A percentile compares a stretch with the other conserved stretches of the same genome.
Conservation (phyloP, 2,113 vertebrate genomes). For the Zeus faber region DNA sequence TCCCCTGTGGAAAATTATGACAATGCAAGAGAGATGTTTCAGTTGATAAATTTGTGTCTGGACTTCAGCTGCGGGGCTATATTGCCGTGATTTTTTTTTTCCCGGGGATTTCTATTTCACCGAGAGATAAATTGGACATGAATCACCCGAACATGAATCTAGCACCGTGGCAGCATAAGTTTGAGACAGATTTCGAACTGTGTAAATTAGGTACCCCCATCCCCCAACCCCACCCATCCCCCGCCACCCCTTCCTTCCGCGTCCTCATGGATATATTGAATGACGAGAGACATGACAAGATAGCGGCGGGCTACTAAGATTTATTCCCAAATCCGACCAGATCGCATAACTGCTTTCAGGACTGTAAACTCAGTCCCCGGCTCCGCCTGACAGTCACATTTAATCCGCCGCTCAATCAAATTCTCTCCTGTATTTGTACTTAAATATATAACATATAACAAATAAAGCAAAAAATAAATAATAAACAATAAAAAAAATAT, state of each 20-base stretch:
- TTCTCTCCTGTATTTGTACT: slow-evolving; percentile 46
- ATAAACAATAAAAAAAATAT: too few species aligned
- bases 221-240: too few species aligned
- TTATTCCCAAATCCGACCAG: slow-evolving; percentile 68
- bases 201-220: slow-evolving; percentile 64
- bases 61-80: slow-evolving; percentile 26
- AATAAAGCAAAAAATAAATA: too few species aligned
- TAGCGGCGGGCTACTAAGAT: slow-evolving; percentile 68
- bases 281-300: slow-evolving; percentile 68
- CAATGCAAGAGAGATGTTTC: slow-evolving; percentile 51
- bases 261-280: slow-evolving; percentile 66
- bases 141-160: too few species aligned
- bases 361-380: slow-evolving; percentile 67
- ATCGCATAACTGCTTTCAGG: slow-evolving; percentile 69
- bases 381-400: slow-evolving; percentile 63
- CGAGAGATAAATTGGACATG: slow-evolving; percentile 40
- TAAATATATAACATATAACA: too few species aligned
- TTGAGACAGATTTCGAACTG: slow-evolving; percentile 51
- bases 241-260: too few species aligned
- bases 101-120: slow-evolving; percentile 59
- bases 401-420: slow-evolving; percentile 58
- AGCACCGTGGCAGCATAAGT: slow-evolving; percentile 40
- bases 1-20: slow-evolving; percentile 46
- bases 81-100: slow-evolving; percentile 47
- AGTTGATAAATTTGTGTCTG: slow-evolving; percentile 46